Base-by-base conservation (phyloP, 23 tunicate genomes). In the Botrylloides violaceus region DNA sequence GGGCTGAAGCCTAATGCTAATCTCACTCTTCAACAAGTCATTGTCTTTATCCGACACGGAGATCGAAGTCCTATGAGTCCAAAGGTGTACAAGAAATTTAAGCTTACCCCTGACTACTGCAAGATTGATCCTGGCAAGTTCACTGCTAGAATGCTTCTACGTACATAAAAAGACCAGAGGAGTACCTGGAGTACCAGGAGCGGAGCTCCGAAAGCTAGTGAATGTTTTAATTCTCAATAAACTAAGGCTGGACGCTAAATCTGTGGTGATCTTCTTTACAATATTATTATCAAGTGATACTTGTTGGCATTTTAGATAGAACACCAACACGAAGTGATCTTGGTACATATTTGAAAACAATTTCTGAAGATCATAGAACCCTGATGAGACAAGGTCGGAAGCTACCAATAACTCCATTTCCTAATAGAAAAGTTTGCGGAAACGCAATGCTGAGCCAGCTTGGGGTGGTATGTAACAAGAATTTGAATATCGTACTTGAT, bases 41-140 rank as follows among this genome's bases (percentile, higher is more conserved):
- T 80, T 15, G 79, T 88, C 4, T 59, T 81, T 0, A 88, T 81
- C 62, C 79, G 96, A 3, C 96, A 88, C 72, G 96, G 96, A 15
- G 96, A 88, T 49, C 39, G 96, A 39, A 76, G 88, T 32, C 85
- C 96, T 1, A 28, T 88, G 31, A 58, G 57, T 3, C 59, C 26
- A 29, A 36, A 71, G 3, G 32, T 65, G 32, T 77, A 88, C 71
- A 66, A 58, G 22, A 34, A 34, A 30, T 35, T 37, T 3, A 33
- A 59, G n/a, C 49, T 72, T 4, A 33, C 5, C 28, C 83, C 80
- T 1, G 35, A 76, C 30, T 81, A 76, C 64, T 88, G 96, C 56
- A 72, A 76, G 59, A 34, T 88, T 12, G 47, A 4, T 61, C 32
- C 77, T 36, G 77, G 96, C 77, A 34, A n/a, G 63, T 28, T 65